Percentiles rank a stretch among this genome's conserved stretches.
phyloP scores from a whole-genome alignment of 2,113 vertebrate genomes.

The Perca fluviatilis region DNA sequence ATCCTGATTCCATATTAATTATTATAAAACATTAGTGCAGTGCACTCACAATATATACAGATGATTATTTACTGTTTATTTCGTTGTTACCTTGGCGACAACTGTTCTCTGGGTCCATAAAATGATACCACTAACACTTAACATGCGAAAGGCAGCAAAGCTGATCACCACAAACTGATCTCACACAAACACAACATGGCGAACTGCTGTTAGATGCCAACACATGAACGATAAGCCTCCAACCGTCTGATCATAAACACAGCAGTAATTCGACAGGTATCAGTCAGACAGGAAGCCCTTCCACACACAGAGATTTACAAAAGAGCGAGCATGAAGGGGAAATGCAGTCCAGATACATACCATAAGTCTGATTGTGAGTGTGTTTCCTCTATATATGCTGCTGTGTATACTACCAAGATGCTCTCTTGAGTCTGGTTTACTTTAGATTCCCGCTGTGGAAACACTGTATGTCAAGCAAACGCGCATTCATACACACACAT shows the following conservation, averaged over 20 bases:
- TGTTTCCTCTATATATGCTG: slow-evolving; percentile 55
- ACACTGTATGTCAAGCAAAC: slow-evolving; percentile 37
- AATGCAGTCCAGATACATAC: slow-evolving; percentile 73
- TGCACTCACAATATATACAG: background rate
- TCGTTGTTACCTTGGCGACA: slow-evolving; percentile 20
- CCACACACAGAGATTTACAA: slow-evolving; percentile 30
- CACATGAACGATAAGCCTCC: background rate
- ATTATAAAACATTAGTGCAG: background rate
- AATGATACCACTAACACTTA: background rate
- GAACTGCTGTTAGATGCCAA: background rate
- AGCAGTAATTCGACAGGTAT: slow-evolving; percentile 14
- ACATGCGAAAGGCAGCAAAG: background rate
- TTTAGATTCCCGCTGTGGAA: slow-evolving; percentile 43
- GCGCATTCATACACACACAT: slow-evolving; percentile 25
- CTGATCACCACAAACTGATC: background rate
- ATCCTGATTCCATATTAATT: background rate
- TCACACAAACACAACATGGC: background rate
- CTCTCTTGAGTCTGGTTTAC: slow-evolving; percentile 40
- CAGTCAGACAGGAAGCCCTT: slow-evolving; percentile 65
- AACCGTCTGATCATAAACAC: background rate
- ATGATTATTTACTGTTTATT: slow-evolving; percentile 22
- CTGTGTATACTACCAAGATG: slow-evolving; percentile 19
- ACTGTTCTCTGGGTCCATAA: background rate
- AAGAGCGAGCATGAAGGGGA: slow-evolving; percentile 28
- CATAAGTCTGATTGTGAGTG: slow-evolving; percentile 69